Base-by-base conservation (phyloP, 2,888 invertebrate genomes). In the Sinentomon sp. region DNA sequence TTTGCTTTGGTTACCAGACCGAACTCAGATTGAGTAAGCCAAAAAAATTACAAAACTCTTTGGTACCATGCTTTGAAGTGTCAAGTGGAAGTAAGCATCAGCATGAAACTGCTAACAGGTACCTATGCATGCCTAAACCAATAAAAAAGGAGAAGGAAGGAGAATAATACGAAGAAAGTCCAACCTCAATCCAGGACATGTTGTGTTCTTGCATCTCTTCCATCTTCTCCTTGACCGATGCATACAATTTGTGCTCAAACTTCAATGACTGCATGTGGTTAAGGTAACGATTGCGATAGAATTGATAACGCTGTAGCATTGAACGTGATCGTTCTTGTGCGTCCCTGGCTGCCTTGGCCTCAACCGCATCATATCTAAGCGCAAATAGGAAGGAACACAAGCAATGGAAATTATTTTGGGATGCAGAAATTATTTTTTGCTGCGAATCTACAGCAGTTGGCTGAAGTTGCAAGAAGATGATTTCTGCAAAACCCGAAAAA, bases 141-240 rank as follows among this genome's bases (percentile, higher is more conserved):
- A n/a, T n/a, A n/a, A n/a, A n/a, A n/a, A n/a, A n/a, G n/a, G n/a
- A n/a, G n/a, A n/a, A n/a, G n/a, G n/a, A n/a, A n/a, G n/a, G n/a
- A n/a, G n/a, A n/a, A n/a, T n/a, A n/a, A n/a, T n/a, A n/a, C n/a
- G n/a, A n/a, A n/a, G n/a, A n/a, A n/a, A n/a, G n/a, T n/a, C n/a
- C n/a, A n/a, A 73, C 75, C 67, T 97, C 94, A 48, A 94, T 94
- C 94, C 94, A 97, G 43, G 87, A 87, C 89, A 94, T 92, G 53
- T 85, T 87, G 54, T 87, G 85, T 52, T 87, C 85, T 53, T 97
- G 94, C 92, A 97, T 92, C 58, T 89, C 89, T 54, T 92, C 89
- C 92, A 97, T 94, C 62, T 94, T 94, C 53, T 76, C 75, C 56
- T 87, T 83, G 36, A 92, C 78, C 38, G 78, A 77, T 6, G 83